Evolutionary conservation across 2,797 vertebrate species (phyloP).

Genomic region (Oreonectes daqikongensis): DNA sequence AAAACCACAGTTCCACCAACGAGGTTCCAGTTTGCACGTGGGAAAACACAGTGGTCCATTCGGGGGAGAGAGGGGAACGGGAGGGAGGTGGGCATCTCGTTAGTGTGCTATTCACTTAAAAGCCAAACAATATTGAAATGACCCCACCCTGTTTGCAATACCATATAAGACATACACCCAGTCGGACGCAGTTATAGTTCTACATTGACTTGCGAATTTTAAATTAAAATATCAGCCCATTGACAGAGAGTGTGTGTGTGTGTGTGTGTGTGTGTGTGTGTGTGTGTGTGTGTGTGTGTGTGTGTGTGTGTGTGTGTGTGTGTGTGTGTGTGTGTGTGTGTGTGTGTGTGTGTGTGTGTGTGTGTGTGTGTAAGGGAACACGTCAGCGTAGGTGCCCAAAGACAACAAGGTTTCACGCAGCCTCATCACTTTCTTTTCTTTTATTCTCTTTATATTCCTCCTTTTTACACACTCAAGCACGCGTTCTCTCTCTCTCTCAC

Average conservation of each 20-base stretch:
- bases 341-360: constrained; percentile 28
- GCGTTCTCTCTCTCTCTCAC: neutral
- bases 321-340: constrained; percentile 39
- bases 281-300: constrained; percentile 21
- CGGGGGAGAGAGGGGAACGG: neutral
- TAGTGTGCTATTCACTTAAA: constrained; percentile 47
- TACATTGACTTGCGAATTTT: constrained; percentile 11
- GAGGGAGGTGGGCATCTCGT: constrained; percentile 40
- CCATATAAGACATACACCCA: constrained; percentile 22
- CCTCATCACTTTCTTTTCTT: constrained; percentile 15
- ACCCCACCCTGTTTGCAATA: constrained; percentile 51
- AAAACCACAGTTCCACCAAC: constrained; percentile 44
- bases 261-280: constrained; percentile 20
- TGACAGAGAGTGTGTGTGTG: constrained; percentile 44
- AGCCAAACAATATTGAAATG: constrained; percentile 52
- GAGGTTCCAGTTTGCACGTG: constrained; percentile 67
- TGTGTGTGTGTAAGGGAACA: constrained; percentile 26
- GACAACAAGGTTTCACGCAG: constrained; percentile 50
- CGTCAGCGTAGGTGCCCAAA: constrained; percentile 40
- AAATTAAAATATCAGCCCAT: constrained; percentile 41
- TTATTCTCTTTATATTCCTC: neutral
- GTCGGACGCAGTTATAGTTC: constrained; percentile 25
- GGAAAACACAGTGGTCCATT: constrained; percentile 63
- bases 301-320: constrained; percentile 30
- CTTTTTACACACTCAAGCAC: neutral